Evolutionary conservation across 2,888 invertebrate species (phyloP), one percentile per base, ranked within the genome.

Genomic region (Pantelozetes paolii): DNA sequence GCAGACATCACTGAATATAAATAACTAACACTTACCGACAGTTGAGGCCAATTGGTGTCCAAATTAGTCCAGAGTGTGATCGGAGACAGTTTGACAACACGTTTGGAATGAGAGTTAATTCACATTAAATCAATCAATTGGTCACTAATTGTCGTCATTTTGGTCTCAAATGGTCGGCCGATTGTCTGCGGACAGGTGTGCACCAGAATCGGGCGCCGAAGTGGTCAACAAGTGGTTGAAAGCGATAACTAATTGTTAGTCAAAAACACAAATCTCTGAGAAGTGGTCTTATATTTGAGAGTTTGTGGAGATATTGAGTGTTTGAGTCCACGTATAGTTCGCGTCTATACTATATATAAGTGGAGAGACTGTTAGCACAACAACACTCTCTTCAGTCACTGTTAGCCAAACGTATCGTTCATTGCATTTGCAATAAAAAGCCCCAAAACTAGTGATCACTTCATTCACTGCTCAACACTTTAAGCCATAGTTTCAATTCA

Each of bases 251-350:
- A 57, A 28, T 57, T 57, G 26, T 26, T 11, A 3, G 57, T 11
- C 28, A 9, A 57, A 57, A 26, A 57, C 57, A 57, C 26, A 57
- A 57, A 57, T 26, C 57, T 15, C 20, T 50, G n/a, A 20, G 28
- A 30, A 28, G 28, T 13, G 28, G 57, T 57, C 36, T 36, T 8
- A 36, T 8, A 36, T 36, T 11, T n/a, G 57, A 13, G 15, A 20
- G 30, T 57, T 57, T 57, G 11, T 13, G 30, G 5, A 23, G 5
- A n/a, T 9, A 15, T 20, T 23, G 13, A 9, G 32, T 64, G 64
- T 36, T 64, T 64, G 64, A 64, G 64, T 64, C 36, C 64, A 36
- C 64, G n/a, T n/a, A 36, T 26, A 64, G 64, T 64, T 64, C 64
- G 64, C n/a, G 32, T 36, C 18, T n/a, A 13, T 32, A n/a, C 9